phyloP scores from a whole-genome alignment of 2,113 vertebrate species.

The Zosterops lateralis region DNA sequence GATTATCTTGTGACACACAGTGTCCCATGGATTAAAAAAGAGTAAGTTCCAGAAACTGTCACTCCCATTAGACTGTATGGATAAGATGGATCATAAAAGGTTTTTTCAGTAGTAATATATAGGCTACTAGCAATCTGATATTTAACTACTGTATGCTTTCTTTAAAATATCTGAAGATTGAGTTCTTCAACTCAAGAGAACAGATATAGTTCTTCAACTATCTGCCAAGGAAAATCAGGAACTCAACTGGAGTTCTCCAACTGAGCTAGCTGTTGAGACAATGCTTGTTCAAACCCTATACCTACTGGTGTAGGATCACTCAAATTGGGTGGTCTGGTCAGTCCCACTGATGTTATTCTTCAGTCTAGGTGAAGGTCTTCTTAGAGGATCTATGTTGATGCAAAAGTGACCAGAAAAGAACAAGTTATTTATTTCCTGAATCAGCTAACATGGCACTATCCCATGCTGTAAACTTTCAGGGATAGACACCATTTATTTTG shows the following conservation, averaged over 20 bases:
- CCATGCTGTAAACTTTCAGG: not conserved
- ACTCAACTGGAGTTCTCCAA: not conserved
- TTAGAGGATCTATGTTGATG: not conserved
- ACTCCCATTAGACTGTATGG: not conserved
- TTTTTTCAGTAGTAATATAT: not conserved
- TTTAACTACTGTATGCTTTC: not conserved
- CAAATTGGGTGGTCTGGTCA: not conserved
- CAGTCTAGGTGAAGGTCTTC: not conserved
- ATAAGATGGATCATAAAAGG: not conserved
- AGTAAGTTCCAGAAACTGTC: not conserved
- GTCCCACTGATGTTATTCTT: not conserved
- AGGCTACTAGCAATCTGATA: not conserved
- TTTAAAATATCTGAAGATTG: not conserved
- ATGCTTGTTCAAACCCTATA: not conserved
- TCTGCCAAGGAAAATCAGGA: not conserved
- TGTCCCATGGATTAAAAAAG: not conserved
- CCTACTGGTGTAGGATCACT: not conserved
- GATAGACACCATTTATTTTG: not conserved
- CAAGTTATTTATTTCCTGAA: not conserved
- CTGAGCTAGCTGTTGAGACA: not conserved
- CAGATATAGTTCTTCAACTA: not conserved
- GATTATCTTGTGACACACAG: not conserved
- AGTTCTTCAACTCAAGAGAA: not conserved
- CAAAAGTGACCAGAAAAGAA: not conserved
- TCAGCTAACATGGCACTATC: not conserved